Percentiles rank a stretch among this genome's conserved stretches.
These are phyloP conservation scores for Cheilosia vernalis DNA, from an alignment of 2,888 invertebrate species.

Conservation along the genomic window DNA sequence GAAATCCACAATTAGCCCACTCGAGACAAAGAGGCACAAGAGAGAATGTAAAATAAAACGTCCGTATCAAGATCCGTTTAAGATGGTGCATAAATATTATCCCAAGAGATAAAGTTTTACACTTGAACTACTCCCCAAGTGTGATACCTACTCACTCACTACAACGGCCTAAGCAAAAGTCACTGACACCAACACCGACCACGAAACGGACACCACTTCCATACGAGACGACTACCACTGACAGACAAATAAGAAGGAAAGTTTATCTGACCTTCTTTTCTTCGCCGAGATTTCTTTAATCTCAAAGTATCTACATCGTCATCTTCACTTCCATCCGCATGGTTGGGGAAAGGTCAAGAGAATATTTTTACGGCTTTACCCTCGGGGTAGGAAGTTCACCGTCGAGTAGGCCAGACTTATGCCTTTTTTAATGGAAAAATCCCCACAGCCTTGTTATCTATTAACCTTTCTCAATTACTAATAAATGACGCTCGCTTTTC, in stretches of 20 bases:
- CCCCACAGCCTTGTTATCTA: slow-evolving; percentile 62
- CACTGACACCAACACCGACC: slow-evolving; percentile 15
- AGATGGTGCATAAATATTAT: slow-evolving; percentile 65
- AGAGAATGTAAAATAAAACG: slow-evolving; percentile 40
- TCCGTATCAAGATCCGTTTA: slow-evolving; percentile 61
- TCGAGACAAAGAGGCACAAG: slow-evolving; percentile 9
- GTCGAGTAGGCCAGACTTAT: slow-evolving; percentile 50
- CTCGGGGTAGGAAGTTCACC: slow-evolving; percentile 47
- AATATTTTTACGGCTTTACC: slow-evolving; percentile 48
- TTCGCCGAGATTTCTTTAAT: slow-evolving; percentile 61
- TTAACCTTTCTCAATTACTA: slow-evolving; percentile 72
- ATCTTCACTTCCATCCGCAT: slow-evolving; percentile 30
- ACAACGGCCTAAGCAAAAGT: slow-evolving; percentile 14
- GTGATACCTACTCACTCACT: slow-evolving; percentile 44
- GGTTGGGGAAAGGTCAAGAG: slow-evolving; percentile 42
- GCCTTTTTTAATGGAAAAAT: slow-evolving; percentile 60
- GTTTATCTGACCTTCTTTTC: slow-evolving; percentile 60
- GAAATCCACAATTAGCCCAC: slow-evolving; percentile 61
- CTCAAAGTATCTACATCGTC: slow-evolving; percentile 58
- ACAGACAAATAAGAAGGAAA: slow-evolving; percentile 17
- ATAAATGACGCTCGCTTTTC: slow-evolving; percentile 63
- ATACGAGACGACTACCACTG: too few species aligned
- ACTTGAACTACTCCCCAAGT: slow-evolving; percentile 67
- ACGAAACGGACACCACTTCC: background rate
- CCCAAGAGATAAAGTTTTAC: slow-evolving; percentile 72